Conservation (phyloP, 2,797 vertebrate species). For the Capromys pilorides region DNA sequence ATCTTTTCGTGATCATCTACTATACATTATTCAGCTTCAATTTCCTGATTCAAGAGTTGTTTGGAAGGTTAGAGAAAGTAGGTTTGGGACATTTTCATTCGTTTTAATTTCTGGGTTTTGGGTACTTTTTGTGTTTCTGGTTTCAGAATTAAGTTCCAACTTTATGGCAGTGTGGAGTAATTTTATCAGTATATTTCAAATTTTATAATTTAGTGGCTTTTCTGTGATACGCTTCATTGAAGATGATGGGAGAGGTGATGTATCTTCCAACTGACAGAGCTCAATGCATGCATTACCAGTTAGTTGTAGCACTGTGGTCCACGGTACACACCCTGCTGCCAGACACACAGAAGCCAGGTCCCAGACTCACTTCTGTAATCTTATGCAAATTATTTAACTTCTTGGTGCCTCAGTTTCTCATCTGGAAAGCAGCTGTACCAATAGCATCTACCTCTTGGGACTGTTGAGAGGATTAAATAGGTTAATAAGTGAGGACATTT, state of each 20-base stretch:
- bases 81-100: not conserved
- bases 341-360: not conserved
- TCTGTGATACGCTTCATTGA: not conserved
- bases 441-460: not conserved
- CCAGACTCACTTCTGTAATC: not conserved
- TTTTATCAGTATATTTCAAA: not conserved
- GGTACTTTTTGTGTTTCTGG: not conserved
- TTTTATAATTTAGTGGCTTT: not conserved
- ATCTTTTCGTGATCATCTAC: not conserved
- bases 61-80: not conserved
- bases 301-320: not conserved
- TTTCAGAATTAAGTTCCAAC: conserved; percentile 6
- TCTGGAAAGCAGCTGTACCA: conserved; percentile 25
- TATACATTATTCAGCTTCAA: not conserved
- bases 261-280: not conserved
- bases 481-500: not conserved
- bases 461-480: not conserved
- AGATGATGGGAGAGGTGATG: not conserved
- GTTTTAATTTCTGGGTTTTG: conserved; percentile 45
- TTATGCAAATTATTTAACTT: conserved; percentile 17
- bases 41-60: conserved; percentile 24
- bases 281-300: not conserved
- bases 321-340: not conserved
- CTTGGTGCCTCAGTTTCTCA: not conserved
- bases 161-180: not conserved